Conservation (phyloP, 2,797 vertebrate genomes). For the Coregonus sp. region DNA sequence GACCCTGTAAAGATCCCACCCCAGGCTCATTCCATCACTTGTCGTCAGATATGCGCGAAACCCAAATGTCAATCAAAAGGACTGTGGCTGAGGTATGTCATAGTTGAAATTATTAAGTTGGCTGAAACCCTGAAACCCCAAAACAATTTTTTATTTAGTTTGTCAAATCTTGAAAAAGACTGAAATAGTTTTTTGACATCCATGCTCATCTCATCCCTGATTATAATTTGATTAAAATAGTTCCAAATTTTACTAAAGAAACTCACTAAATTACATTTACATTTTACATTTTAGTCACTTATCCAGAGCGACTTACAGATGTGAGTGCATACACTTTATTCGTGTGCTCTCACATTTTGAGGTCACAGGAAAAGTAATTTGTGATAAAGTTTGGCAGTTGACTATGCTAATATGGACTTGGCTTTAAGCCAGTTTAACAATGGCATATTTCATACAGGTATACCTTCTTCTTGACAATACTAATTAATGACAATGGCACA, state of each 20-base stretch:
- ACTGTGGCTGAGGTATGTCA: background rate
- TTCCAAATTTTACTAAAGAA: too few species aligned
- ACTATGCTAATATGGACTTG: constrained; percentile 2
- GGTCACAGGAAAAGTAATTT: constrained; percentile 1
- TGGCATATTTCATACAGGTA: background rate
- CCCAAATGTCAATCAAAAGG: background rate
- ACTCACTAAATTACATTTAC: too few species aligned
- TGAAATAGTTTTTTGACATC: too few species aligned
- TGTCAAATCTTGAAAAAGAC: too few species aligned
- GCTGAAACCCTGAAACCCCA: background rate
- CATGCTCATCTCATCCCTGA: too few species aligned
- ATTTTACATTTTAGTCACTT: too few species aligned
- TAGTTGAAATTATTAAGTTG: background rate
- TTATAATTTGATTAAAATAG: too few species aligned
- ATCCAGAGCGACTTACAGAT: too few species aligned
- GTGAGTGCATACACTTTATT: too few species aligned
- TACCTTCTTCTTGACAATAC: background rate
- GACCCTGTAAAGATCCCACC: background rate
- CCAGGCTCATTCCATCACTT: background rate
- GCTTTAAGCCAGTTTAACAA: background rate
- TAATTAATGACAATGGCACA: constrained; percentile 1
- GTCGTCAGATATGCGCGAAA: background rate
- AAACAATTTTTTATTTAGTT: too few species aligned
- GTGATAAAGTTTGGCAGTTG: background rate
- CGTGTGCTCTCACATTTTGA: constrained; percentile 4